Evolutionary conservation across 2,113 vertebrate species (phyloP).

Genomic region (Ageneiosus marmoratus): DNA sequence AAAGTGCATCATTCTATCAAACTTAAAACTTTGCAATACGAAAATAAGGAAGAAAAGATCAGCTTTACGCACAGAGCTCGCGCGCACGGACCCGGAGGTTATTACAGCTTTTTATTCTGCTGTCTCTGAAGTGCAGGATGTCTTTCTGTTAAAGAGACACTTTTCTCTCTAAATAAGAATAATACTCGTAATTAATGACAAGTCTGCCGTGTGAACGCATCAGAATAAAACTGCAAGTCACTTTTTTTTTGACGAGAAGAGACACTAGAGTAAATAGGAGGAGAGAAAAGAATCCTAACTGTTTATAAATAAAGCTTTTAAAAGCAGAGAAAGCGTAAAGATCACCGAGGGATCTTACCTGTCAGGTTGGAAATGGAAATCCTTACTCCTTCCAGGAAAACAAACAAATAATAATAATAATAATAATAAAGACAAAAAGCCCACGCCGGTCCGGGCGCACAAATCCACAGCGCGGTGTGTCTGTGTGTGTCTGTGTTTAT

Average conservation of each 20-base stretch:
- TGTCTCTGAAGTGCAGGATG: not conserved
- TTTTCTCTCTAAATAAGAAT: too few relatives aligned
- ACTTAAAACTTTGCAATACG: not conserved
- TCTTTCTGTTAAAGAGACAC: not conserved
- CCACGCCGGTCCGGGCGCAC: slow-evolving; percentile 1
- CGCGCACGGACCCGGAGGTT: not conserved
- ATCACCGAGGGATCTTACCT: not conserved
- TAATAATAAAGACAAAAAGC: not conserved
- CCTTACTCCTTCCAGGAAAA: not conserved
- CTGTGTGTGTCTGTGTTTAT: slow-evolving; percentile 1
- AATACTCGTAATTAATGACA: not conserved
- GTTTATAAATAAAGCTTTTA: not conserved
- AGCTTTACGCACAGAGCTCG: slow-evolving; percentile 11
- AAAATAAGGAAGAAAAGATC: too few relatives aligned
- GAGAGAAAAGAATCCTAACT: not conserved
- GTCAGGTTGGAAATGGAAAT: not conserved
- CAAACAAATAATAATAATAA: not conserved
- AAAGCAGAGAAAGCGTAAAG: not conserved
- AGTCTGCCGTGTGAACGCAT: not conserved
- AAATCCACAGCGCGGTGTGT: slow-evolving; percentile 10
- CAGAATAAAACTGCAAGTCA: not conserved
- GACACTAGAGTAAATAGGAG: not conserved
- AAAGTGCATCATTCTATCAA: not conserved
- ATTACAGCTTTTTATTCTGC: not conserved
- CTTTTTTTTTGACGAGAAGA: not conserved